These are phyloP conservation scores for Girardinichthys multiradiatus DNA, from an alignment of 2,113 vertebrate species.

Conservation along the genomic window DNA sequence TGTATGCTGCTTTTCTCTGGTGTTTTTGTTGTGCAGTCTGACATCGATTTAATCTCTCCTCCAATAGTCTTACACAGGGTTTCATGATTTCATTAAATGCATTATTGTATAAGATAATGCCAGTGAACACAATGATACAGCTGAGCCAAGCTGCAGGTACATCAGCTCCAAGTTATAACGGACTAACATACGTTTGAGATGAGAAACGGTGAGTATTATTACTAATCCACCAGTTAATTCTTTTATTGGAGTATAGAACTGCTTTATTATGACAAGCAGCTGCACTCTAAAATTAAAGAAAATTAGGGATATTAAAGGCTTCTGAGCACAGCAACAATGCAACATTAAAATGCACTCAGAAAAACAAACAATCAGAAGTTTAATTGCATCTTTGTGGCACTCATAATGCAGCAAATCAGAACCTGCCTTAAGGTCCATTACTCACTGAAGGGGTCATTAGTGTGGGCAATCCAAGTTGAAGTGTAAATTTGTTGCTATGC, in stretches of 20 bases:
- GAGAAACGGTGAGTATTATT: no score
- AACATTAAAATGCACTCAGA: neutral
- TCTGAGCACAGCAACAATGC: neutral
- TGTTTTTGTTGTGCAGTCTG: no score
- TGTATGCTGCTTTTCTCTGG: no score
- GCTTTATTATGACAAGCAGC: neutral
- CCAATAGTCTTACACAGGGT: no score
- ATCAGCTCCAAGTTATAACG: no score
- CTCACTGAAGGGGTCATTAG: conserved; percentile 18
- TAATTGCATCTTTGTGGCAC: conserved; percentile 12
- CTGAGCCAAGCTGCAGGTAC: no score
- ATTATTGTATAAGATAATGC: no score
- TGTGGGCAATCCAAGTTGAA: conserved; percentile 7
- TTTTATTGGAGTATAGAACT: neutral
- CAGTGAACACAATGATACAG: no score
- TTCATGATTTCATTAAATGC: no score
- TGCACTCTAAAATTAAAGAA: neutral
- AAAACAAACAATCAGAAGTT: neutral
- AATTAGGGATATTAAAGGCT: neutral
- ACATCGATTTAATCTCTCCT: no score
- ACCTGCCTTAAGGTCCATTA: conserved; percentile 23
- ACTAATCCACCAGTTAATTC: no score
- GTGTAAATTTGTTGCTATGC: conserved; percentile 53
- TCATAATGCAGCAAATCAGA: conserved; percentile 24
- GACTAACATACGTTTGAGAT: no score